phyloP scores from a whole-genome alignment of 2,888 invertebrate species.

The Bugula neritina region DNA sequence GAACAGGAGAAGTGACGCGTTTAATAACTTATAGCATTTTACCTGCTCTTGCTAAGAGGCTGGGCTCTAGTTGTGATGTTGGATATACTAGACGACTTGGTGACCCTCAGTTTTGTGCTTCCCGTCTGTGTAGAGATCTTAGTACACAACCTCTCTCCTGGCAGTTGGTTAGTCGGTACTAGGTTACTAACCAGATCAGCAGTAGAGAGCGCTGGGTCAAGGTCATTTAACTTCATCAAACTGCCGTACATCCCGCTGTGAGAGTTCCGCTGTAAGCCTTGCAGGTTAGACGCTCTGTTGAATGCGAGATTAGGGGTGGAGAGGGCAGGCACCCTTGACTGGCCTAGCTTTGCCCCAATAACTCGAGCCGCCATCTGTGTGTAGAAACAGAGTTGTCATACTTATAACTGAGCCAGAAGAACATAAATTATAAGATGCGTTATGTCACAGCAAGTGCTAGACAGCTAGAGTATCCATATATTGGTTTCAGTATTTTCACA shows the following conservation, averaged over 20 bases:
- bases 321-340: neutral
- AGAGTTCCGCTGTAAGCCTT: neutral
- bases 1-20: too few relatives aligned
- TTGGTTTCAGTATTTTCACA: too few relatives aligned
- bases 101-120: neutral
- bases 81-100: conserved; percentile 19
- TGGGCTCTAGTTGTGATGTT: neutral
- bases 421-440: too few relatives aligned
- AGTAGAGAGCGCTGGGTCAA: conserved; percentile 2
- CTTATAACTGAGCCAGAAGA: too few relatives aligned
- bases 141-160: neutral
- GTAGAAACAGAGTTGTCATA: neutral
- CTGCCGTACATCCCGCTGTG: conserved; percentile 14
- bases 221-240: conserved; percentile 24
- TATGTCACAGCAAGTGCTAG: too few relatives aligned
- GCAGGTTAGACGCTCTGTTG: neutral
- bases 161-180: conserved; percentile 24
- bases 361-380: neutral
- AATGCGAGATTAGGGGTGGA: conserved; percentile 14
- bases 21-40: too few relatives aligned
- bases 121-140: conserved; percentile 12
- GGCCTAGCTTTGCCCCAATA: neutral
- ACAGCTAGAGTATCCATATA: too few relatives aligned
- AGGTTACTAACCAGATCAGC: conserved; percentile 4
- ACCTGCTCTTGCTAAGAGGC: neutral